phyloP scores from a whole-genome alignment of 35 echinoderm and acorn worm species.

The Eucidaris tribuloides region DNA sequence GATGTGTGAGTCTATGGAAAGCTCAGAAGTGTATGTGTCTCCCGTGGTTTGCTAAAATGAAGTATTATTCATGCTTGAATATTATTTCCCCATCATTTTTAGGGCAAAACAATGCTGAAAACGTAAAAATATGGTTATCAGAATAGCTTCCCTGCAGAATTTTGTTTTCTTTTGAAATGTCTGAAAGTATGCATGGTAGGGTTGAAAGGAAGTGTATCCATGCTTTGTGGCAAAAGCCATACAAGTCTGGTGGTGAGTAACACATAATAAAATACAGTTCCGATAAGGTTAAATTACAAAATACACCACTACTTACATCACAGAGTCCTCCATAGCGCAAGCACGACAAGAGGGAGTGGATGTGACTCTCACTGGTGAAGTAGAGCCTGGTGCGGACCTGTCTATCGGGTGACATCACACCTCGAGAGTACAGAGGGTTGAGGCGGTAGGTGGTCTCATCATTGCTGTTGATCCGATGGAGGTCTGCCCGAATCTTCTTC shows the following conservation, averaged over 20 bases:
- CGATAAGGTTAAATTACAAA: not conserved
- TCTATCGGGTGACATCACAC: constrained; percentile 90
- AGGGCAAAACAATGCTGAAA: too few species aligned
- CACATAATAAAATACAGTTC: not conserved
- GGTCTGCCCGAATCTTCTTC: constrained; percentile 81
- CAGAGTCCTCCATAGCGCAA: constrained; percentile 80
- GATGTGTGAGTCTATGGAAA: too few species aligned
- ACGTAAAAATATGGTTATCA: too few species aligned
- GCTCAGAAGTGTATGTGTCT: too few species aligned
- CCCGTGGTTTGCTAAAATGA: too few species aligned
- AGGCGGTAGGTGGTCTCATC: constrained; percentile 88
- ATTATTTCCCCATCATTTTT: too few species aligned
- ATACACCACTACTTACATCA: constrained; percentile 66
- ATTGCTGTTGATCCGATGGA: constrained; percentile 84
- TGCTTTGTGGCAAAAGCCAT: too few species aligned
- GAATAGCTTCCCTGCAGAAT: too few species aligned
- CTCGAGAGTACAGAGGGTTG: constrained; percentile 85
- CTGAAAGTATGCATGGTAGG: too few species aligned
- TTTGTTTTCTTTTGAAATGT: too few species aligned
- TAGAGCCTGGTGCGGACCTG: constrained; percentile 94
- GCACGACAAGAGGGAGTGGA: constrained; percentile 90
- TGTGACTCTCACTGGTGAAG: constrained; percentile 99
- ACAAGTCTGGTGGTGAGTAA: not conserved
- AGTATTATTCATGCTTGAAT: too few species aligned
- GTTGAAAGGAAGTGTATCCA: too few species aligned